Evolutionary conservation across 2,113 vertebrate genomes (phyloP).

Genomic region (Aspidoscelis tigris): DNA sequence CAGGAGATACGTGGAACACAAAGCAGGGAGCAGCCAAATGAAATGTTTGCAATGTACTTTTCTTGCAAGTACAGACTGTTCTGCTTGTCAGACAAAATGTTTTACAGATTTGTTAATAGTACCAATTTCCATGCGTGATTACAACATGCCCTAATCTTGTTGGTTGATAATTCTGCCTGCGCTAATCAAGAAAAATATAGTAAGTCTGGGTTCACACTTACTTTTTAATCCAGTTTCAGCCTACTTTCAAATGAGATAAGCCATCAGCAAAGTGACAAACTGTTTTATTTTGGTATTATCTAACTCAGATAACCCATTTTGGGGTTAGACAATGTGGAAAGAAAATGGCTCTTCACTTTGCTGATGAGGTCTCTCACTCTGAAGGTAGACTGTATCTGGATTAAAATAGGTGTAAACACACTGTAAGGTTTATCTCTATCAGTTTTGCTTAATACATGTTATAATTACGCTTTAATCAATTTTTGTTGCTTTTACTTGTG

Average conservation of each 20-base stretch:
- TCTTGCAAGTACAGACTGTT: slow-evolving; percentile 58
- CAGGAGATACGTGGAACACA: background rate
- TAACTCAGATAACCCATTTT: too few relatives aligned
- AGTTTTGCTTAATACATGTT: background rate
- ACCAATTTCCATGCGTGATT: slow-evolving; percentile 68
- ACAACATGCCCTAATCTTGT: slow-evolving; percentile 62
- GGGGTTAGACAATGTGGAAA: too few relatives aligned
- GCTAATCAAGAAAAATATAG: too few relatives aligned
- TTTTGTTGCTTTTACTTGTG: background rate
- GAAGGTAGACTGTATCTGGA: too few relatives aligned
- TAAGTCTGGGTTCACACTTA: too few relatives aligned
- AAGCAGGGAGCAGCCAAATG: slow-evolving; percentile 32
- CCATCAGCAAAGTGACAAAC: too few relatives aligned
- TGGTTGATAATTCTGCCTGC: slow-evolving; percentile 48
- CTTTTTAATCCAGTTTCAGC: too few relatives aligned
- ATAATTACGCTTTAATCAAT: background rate
- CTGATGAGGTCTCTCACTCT: too few relatives aligned
- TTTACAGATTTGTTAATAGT: slow-evolving; percentile 66
- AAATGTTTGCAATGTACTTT: slow-evolving; percentile 50
- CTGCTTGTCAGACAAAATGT: slow-evolving; percentile 58
- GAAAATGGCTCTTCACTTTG: too few relatives aligned
- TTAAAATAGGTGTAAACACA: too few relatives aligned
- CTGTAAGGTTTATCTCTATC: background rate
- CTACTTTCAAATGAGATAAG: too few relatives aligned
- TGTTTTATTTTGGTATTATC: too few relatives aligned